Conservation (phyloP, 2,797 vertebrate species). For the Lepus oiostolus region DNA sequence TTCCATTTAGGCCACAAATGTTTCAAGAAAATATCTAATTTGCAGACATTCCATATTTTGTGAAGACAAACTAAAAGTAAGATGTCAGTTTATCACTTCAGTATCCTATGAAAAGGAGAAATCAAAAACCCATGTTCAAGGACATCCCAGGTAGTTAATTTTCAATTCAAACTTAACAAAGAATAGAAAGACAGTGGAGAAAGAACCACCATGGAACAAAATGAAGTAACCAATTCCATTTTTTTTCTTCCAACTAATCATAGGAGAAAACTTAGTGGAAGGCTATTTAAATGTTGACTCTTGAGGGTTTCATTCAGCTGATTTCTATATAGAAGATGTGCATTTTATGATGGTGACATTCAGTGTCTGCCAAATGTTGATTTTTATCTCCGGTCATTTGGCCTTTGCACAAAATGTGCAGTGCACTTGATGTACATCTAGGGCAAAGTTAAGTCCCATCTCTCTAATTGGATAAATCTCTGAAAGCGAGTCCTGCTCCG, state of each 20-base stretch:
- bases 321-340: background rate
- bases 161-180: background rate
- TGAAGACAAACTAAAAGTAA: constrained; percentile 31
- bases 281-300: background rate
- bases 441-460: background rate
- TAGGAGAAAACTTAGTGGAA: background rate
- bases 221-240: background rate
- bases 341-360: background rate
- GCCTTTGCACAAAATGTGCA: background rate
- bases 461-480: background rate
- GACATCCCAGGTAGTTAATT: background rate
- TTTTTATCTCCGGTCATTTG: background rate
- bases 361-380: background rate
- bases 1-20: background rate
- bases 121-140: background rate
- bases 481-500: background rate
- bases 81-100: background rate
- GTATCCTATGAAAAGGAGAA: constrained; percentile 14
- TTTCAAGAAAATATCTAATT: constrained; percentile 43
- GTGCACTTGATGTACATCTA: background rate
- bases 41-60: constrained; percentile 22
- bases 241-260: background rate
- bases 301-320: background rate
- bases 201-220: background rate
- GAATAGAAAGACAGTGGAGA: background rate